Percentiles rank a stretch among this genome's conserved stretches.
These are phyloP conservation scores for Sternarchorhynchus goeldii DNA, from an alignment of 2,797 vertebrate species.

Conservation along the genomic window DNA sequence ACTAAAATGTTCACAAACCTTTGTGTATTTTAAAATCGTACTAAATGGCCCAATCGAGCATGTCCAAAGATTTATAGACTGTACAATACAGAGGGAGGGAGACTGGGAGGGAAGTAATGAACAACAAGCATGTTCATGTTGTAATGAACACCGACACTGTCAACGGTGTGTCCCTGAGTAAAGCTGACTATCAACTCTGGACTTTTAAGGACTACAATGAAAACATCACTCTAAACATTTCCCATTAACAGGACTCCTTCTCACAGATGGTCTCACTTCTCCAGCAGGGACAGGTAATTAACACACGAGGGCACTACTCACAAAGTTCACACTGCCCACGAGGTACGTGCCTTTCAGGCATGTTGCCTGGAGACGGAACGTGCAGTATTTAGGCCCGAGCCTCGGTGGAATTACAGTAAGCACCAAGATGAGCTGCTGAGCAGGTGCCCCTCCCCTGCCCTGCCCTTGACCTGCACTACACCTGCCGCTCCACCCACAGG, in stretches of 20 bases:
- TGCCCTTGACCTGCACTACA: constrained; percentile 56
- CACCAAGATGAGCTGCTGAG: constrained; percentile 60
- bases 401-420: constrained; percentile 61
- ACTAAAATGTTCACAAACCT: too few relatives aligned
- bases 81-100: too few relatives aligned
- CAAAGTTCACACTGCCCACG: constrained; percentile 46
- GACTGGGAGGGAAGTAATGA: too few relatives aligned
- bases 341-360: constrained; percentile 27
- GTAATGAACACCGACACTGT: too few relatives aligned
- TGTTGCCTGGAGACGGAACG: constrained; percentile 50
- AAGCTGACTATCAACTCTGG: too few relatives aligned
- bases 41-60: too few relatives aligned
- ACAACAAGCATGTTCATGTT: too few relatives aligned
- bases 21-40: too few relatives aligned
- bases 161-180: too few relatives aligned
- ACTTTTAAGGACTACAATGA: neutral
- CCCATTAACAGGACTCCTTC: neutral
- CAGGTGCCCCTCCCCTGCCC: constrained; percentile 30
- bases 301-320: constrained; percentile 38
- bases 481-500: constrained; percentile 44
- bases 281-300: constrained; percentile 39
- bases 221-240: neutral
- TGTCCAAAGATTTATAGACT: too few relatives aligned
- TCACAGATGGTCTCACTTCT: constrained; percentile 1
- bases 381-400: constrained; percentile 58